Conservation (phyloP, 2,113 vertebrate species). For the Pagrus major region DNA sequence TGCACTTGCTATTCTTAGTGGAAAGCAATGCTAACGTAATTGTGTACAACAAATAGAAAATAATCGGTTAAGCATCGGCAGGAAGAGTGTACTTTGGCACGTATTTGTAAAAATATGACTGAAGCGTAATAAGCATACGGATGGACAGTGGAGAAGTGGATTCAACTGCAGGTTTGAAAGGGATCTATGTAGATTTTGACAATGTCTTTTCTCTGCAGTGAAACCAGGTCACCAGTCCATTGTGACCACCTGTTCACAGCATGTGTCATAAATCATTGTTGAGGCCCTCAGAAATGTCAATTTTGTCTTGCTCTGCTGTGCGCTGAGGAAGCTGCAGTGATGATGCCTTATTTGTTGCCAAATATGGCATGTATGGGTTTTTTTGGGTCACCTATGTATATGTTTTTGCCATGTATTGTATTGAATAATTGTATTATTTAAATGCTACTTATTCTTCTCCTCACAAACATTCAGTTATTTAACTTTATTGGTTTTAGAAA, state of each 20-base stretch:
- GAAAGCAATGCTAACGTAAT: background rate
- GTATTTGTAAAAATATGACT: background rate
- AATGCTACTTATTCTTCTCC: background rate
- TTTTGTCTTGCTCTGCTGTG: constrained; percentile 18
- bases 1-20: no score
- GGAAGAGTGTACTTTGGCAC: background rate
- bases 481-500: constrained; percentile 13
- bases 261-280: background rate
- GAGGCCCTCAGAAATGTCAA: no score
- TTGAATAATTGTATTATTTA: background rate
- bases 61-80: background rate
- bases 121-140: background rate
- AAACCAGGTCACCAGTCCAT: constrained; percentile 25
- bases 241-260: constrained; percentile 34
- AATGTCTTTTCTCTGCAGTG: background rate
- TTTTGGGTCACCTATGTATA: background rate
- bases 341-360: background rate
- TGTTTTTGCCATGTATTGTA: background rate
- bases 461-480: constrained; percentile 19
- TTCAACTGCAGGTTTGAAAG: background rate
- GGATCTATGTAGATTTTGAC: background rate
- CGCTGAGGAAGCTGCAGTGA: constrained; percentile 20
- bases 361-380: background rate
- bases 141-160: background rate
- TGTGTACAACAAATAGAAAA: background rate